These are phyloP conservation scores for Agrypnus murinus DNA, from an alignment of 2,888 invertebrate genomes.

Conservation along the genomic window DNA sequence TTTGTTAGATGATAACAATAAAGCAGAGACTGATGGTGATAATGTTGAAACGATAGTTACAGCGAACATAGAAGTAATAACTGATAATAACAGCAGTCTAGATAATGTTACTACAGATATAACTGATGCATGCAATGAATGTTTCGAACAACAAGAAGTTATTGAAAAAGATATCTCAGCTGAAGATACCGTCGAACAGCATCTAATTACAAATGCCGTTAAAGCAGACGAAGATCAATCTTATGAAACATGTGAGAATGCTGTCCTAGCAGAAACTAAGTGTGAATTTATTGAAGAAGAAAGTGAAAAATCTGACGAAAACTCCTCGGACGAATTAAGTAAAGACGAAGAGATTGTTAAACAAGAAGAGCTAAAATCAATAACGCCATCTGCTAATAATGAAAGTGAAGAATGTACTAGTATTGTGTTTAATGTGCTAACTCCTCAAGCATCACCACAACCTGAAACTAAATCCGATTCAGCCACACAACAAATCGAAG, in stretches of 20 bases:
- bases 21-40: slow-evolving; percentile 24
- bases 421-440: too few species aligned
- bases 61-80: slow-evolving; percentile 4
- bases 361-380: neutral
- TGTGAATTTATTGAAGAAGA: too few species aligned
- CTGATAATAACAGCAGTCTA: neutral
- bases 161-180: neutral
- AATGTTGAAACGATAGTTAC: slow-evolving; percentile 8
- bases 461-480: neutral
- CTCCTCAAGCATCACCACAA: neutral
- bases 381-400: neutral
- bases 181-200: too few species aligned
- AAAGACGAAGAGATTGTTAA: neutral
- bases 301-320: too few species aligned
- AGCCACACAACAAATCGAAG: neutral
- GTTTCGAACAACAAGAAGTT: neutral
- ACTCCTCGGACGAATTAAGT: neutral
- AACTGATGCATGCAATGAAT: slow-evolving; percentile 13
- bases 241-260: neutral
- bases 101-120: too few species aligned
- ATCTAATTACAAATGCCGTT: neutral
- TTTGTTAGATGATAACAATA: slow-evolving; percentile 26
- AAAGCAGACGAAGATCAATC: slow-evolving; percentile 9
- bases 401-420: neutral
- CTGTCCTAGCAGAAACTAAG: too few species aligned